These are phyloP conservation scores for Sarcophaga variegata DNA, from an alignment of 2,888 invertebrate genomes.

Conservation along the genomic window DNA sequence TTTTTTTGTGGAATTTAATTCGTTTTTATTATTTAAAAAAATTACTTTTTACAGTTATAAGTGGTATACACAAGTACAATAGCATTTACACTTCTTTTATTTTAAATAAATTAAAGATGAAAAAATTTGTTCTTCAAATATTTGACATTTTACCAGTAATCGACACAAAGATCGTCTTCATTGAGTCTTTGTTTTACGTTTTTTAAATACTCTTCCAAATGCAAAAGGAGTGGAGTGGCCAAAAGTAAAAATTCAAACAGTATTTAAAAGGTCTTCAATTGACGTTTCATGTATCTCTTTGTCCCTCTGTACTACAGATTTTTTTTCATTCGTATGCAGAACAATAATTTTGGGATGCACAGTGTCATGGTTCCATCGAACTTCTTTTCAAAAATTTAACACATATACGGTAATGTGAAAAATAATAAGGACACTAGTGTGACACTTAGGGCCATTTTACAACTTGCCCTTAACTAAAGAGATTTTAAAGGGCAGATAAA, in stretches of 20 bases:
- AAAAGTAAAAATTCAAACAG: constrained; percentile 49
- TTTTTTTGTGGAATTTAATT: not conserved
- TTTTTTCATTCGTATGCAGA: no score
- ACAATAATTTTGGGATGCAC: no score
- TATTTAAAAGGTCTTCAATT: constrained; percentile 56
- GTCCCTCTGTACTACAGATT: no score
- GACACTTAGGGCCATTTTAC: no score
- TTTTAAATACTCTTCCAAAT: not conserved
- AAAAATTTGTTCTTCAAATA: constrained; percentile 43
- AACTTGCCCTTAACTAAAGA: no score
- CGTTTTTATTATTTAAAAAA: constrained; percentile 36
- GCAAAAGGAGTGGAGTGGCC: not conserved
- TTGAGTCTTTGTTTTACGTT: constrained; percentile 10
- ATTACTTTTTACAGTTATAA: constrained; percentile 14
- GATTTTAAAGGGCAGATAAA: no score
- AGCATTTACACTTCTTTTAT: constrained; percentile 7
- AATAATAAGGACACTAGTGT: no score
- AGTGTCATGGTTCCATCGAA: no score
- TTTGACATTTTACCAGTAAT: constrained; percentile 57
- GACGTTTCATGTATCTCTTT: not conserved
- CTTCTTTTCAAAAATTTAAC: no score
- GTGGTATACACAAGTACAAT: not conserved
- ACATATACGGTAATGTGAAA: no score
- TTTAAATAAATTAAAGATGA: constrained; percentile 12
- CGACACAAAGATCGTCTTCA: constrained; percentile 28